Percentiles rank a stretch among this genome's conserved stretches.
These are phyloP conservation scores for Perca fluviatilis DNA, from an alignment of 2,113 vertebrate genomes.

Conservation along the genomic window DNA sequence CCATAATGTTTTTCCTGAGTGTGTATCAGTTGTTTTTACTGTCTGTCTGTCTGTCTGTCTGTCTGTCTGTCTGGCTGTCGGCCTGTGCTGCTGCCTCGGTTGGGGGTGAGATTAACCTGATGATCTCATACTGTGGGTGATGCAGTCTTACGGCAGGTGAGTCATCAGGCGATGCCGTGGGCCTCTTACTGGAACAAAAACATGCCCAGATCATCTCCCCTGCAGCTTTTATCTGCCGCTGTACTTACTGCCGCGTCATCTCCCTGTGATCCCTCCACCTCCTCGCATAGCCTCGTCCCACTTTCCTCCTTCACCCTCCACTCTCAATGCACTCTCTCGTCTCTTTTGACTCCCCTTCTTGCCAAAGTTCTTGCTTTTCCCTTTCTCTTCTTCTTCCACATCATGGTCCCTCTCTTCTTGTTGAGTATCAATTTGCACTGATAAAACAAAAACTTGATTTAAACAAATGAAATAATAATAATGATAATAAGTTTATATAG, in stretches of 20 bases:
- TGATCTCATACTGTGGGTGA: conserved; percentile 75
- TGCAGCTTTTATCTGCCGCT: conserved; percentile 50
- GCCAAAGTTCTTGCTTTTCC: not conserved
- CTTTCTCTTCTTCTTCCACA: not conserved
- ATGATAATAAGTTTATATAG: too few relatives aligned
- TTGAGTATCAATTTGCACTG: not conserved
- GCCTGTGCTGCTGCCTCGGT: not conserved
- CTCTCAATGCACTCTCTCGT: not conserved
- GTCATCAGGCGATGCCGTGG: conserved; percentile 66
- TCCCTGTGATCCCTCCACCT: conserved; percentile 10
- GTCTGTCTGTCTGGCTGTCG: not conserved
- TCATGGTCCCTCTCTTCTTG: not conserved
- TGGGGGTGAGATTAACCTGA: conserved; percentile 58
- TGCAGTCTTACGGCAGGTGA: conserved; percentile 71
- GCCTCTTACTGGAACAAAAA: conserved; percentile 74
- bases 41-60: conserved; percentile 4
- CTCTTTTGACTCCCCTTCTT: conserved; percentile 1
- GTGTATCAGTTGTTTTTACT: not conserved
- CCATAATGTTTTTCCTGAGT: conserved; percentile 13
- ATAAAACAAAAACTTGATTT: not conserved
- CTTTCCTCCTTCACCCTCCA: not conserved
- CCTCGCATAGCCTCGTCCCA: conserved; percentile 9
- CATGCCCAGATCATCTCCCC: conserved; percentile 57
- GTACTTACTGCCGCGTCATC: conserved; percentile 62
- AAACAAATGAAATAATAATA: not conserved